Base-by-base conservation (phyloP, 1,140 invertebrate genomes). In the Lanistes nyassanus region DNA sequence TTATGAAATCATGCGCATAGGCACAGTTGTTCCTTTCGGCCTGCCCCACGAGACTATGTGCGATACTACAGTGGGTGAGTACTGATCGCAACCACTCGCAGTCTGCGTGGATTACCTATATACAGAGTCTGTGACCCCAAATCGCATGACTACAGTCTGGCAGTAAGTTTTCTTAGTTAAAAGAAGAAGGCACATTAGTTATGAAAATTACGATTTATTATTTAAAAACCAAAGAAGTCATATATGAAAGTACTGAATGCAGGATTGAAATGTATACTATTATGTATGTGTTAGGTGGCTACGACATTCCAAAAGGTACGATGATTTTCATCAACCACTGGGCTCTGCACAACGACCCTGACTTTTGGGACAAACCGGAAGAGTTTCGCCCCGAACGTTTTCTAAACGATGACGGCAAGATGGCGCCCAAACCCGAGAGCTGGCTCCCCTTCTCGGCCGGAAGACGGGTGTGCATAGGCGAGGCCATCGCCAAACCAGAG, bases 251-350 rank as follows among this genome's bases (percentile, higher is more conserved):
- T 19, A 29, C 36, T 31, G 29, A 62, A 7, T 31, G 9, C 7
- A 9, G n/a, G 9, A 26, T 7, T 13, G 58, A 7, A 11, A 62
- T 76, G 5, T 21, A 9, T 62, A 42, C 31, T 62, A 39, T 2
- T 9, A 29, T n/a, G 21, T 36, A n/a, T 51, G n/a, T 76, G 68
- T 55, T 76, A 76, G 75, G 77, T 73, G 77, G 75, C 26, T 94
- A 92, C 80, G 80, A 79, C 70, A 91, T 96, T 65, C 91, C 92
- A 0, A 90, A 91, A 93, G 93, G 95, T 76, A 94, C 94, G 31
- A 94, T 95, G 91, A 92, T 97, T 0, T 91, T 96, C 9, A 92
- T 92, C n/a, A 97, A 96, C 85, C 93, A 95, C 80, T 93, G 93
- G 75, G 92, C 92, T 67, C 91, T 94, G 64, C 90, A 96, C 34